Evolutionary conservation across 2,113 vertebrate species (phyloP), one percentile per base, ranked within the genome.

Genomic region (Pavo muticus): DNA sequence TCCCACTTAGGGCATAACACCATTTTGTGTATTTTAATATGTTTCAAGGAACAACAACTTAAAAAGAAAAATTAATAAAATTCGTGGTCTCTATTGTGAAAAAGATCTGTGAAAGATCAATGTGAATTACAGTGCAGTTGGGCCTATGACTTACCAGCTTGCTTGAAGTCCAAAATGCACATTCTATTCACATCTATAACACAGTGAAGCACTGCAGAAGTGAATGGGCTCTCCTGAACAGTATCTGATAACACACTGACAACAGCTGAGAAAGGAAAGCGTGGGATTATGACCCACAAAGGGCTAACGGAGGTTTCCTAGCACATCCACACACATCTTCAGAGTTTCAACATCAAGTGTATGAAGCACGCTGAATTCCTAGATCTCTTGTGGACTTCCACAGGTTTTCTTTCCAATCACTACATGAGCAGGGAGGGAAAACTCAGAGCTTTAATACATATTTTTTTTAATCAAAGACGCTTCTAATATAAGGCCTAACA

Each of bases 121-220:
- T 3, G 3, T 44, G 39, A 80, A 39, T 42, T 32, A 32, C 48
- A 21, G 4, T 44, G 39, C 16, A 75, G 30, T 24, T 82, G 11
- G 14, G 21, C 76, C 37, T 59, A 2, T 39, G 47, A 68, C 27
- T 61, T 39, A 59, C 30, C 18, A 59, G 45, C 67, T 70, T 14
- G 11, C 45, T 50, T 35, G 3, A 85, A 77, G 42, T 45, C 30
- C 64, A 54, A 13, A 56, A 63, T 0, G 0, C 4, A 37, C 40
- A 12, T 60, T 74, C 60, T 47, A 37, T 30, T 29, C 30, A 3
- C 14, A 67, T 30, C 18, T 74, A 70, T 63, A 68, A 59, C 2
- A 0, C 20, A 9, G 9, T 2, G 18, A 27, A 25, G 50, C 48
- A 72, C 30, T 3, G 0, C 0, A 44, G 16, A 1, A 64, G 35